Base-by-base conservation (phyloP, 2,797 vertebrate species). In the Cossypha dichroa region DNA sequence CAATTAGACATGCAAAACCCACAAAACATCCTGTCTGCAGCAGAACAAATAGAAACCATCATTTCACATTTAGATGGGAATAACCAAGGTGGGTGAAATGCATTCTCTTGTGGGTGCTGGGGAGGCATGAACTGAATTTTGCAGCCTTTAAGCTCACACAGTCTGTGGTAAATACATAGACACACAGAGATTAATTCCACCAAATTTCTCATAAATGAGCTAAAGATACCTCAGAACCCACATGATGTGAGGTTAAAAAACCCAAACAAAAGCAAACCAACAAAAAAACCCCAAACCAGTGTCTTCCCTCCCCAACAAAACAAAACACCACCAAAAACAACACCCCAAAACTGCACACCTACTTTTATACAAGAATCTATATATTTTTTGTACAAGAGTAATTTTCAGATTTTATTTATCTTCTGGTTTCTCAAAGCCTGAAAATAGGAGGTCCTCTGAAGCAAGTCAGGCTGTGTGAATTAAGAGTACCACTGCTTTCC, bases 1-100 rank as follows among this genome's bases (percentile, higher is more conserved):
- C 89, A 90, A 91, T 89, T 62, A 96, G 84, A 92, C 82, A 80
- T 77, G 84, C 67, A 95, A 87, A 97, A 97, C 94, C 64, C 89
- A 95, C 68, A 69, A 69, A 62, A 88, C 40, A 40, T 46, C 48
- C n/a, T 78, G 36, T 51, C 76, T 69, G 9, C 56, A 72, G 63
- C 28, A 74, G 85, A 96, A 93, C 68, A 94, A 90, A 96, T 29
- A 89, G 91, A 94, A 95, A 84, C 68, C 56, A 88, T 46, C 62
- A 78, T 92, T 96, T 72, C 66, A 51, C 46, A 46, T 74, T 67
- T 18, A 60, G 34, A 77, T 60, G 48, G 33, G 56, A 80, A 92
- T 48, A 88, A 90, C 62, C 60, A 78, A 76, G 63, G 73, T 51
- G 78, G 90, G 60, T 93, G 85, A 92, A 89, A 89, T 22, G 43